Evolutionary conservation across 2,113 vertebrate genomes (phyloP), one percentile per base, ranked within the genome.

Genomic region (Macroglossus sobrinus): DNA sequence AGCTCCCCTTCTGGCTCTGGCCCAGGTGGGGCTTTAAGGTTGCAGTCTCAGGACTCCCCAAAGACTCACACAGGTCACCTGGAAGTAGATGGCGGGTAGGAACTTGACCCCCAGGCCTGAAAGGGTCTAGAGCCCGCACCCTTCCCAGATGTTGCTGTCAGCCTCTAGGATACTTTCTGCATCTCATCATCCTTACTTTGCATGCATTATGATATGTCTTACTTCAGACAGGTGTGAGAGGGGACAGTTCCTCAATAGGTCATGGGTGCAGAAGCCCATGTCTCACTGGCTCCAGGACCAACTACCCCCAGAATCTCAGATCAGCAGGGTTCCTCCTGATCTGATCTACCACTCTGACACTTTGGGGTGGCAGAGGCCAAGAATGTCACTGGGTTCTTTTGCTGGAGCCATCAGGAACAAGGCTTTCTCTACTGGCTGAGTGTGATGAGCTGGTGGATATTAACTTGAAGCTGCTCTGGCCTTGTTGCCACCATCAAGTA

Each of bases 1-100:
- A 22, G 50, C 50, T 26, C 38, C 38, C 40, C 35, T 68, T 43
- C 21, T 3, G 2, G 61, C 74, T 68, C 75, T 57, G 7, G 40
- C 24, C 28, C 8, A 0, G 4, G 14, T 4, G 18, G 38, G 5
- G 1, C 57, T 35, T 28, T 4, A 2, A 11, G 19, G 40, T 26
- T 30, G 57, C 26, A 13, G 71, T 38, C 57, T 38, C 1, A 14
- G 74, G 45, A 19, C 85, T 26, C 30, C 26, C 45, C 15, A 3
- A 64, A 50, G 92, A 47, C 63, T 61, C 13, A 5, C 16, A 14
- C 14, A 1, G 5, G n/a, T 71, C 28, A 47, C 40, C 21, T 53
- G 28, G 33, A 24, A 28, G 26, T 40, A 19, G 11, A 61, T 66
- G 22, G 12, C 1, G 24, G 15, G 2, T n/a, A 35, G 59, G 38